Percentiles rank a stretch among this genome's conserved stretches.
Conservation (phyloP, 2,888 invertebrate genomes). For the Cremastobaeus sp. region DNA sequence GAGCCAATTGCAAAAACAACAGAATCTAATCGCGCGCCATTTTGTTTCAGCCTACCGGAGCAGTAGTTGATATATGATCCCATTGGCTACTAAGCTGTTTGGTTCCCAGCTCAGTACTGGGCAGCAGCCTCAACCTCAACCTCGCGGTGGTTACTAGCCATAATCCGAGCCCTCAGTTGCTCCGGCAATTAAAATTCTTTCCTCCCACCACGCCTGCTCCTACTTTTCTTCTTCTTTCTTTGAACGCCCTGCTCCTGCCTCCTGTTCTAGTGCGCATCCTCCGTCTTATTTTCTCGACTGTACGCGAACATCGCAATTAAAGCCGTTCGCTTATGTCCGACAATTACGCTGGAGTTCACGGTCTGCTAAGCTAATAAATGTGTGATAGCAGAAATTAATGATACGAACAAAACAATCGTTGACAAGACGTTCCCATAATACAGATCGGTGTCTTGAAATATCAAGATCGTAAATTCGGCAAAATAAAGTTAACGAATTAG, state of each 20-base stretch:
- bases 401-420: neutral
- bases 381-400: slow-evolving; percentile 1
- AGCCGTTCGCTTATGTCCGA: slow-evolving; percentile 44
- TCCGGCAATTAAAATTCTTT: slow-evolving; percentile 76
- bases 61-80: slow-evolving; percentile 77
- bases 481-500: no score
- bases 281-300: slow-evolving; percentile 37
- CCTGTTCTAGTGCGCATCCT: slow-evolving; percentile 27
- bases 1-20: slow-evolving; percentile 20
- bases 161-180: slow-evolving; percentile 70
- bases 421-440: no score
- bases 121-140: slow-evolving; percentile 66
- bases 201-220: slow-evolving; percentile 68
- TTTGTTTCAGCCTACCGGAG: slow-evolving; percentile 66
- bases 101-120: slow-evolving; percentile 71
- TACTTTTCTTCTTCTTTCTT: slow-evolving; percentile 65
- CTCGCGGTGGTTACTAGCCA: slow-evolving; percentile 68
- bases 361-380: slow-evolving; percentile 45
- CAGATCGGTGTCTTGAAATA: no score
- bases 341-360: slow-evolving; percentile 45
- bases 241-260: slow-evolving; percentile 41
- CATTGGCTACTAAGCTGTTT: slow-evolving; percentile 76
- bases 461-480: no score
- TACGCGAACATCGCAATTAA: slow-evolving; percentile 47
- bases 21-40: slow-evolving; percentile 60